phyloP scores from a whole-genome alignment of 2,113 vertebrate species.

The Chaetops frenatus region DNA sequence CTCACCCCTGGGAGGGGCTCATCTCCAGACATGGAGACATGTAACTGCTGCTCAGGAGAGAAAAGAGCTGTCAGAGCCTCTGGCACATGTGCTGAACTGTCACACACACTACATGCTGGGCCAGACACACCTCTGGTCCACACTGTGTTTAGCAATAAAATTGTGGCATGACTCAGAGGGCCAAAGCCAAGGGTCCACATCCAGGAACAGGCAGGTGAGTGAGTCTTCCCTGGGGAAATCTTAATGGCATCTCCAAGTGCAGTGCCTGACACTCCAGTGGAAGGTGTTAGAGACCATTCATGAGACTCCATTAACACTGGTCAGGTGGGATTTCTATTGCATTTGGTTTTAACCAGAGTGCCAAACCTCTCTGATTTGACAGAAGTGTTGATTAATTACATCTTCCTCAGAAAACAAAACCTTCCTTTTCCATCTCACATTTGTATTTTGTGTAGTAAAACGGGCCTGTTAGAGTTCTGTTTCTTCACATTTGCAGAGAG shows the following conservation, averaged over 20 bases:
- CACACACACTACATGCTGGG: too few species aligned
- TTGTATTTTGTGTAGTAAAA: not conserved
- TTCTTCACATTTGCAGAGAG: not conserved
- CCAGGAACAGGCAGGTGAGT: not conserved
- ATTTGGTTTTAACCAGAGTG: not conserved
- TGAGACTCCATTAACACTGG: accelerated
- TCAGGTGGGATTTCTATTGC: not conserved
- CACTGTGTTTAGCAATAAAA: not conserved
- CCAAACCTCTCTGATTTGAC: not conserved
- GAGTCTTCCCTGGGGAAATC: not conserved
- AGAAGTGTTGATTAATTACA: not conserved
- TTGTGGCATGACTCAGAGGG: not conserved
- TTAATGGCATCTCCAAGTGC: not conserved
- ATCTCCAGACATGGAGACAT: accelerated
- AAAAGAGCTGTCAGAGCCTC: not conserved
- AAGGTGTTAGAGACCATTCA: not conserved
- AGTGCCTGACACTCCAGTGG: not conserved
- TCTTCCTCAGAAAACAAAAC: not conserved
- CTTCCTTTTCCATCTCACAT: not conserved
- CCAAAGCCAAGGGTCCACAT: not conserved
- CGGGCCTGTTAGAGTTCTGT: not conserved
- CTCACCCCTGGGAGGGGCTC: not conserved
- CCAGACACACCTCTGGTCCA: not conserved
- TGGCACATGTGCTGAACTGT: not conserved
- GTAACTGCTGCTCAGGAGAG: not conserved